These are phyloP conservation scores for Neodiprion fabricii DNA, from an alignment of 1,140 invertebrate species.

Conservation along the genomic window DNA sequence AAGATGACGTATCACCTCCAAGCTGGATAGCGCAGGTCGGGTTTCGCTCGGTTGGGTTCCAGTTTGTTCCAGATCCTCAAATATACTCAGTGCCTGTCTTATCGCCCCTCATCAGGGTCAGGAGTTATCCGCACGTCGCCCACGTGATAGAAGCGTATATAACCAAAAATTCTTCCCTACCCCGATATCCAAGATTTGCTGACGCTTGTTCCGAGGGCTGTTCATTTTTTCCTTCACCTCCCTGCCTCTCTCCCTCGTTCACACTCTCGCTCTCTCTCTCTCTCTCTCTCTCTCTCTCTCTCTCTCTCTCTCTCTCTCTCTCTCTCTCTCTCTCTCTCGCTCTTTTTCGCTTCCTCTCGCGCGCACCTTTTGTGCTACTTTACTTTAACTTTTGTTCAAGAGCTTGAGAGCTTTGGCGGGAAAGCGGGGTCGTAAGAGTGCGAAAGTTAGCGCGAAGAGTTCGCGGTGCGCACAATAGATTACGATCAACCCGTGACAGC, in stretches of 20 bases:
- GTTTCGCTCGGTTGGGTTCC: background rate
- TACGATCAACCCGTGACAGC: background rate
- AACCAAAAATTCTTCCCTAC: background rate
- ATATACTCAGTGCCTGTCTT: slow-evolving; percentile 2
- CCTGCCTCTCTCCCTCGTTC: background rate
- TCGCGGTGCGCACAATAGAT: background rate
- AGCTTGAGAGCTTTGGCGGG: too few relatives aligned
- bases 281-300: background rate
- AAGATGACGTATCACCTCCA: slow-evolving; percentile 45
- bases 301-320: background rate
- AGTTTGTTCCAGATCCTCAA: slow-evolving; percentile 25
- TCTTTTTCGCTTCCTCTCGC: background rate
- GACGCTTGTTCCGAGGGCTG: background rate
- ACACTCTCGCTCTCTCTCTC: background rate
- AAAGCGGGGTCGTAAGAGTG: too few relatives aligned
- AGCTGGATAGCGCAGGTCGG: slow-evolving; percentile 24
- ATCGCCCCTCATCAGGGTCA: slow-evolving; percentile 4
- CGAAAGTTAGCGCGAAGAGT: background rate
- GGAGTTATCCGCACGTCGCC: background rate
- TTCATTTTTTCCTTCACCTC: background rate
- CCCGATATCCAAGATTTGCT: background rate
- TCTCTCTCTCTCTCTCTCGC: background rate
- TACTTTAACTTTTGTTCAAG: background rate
- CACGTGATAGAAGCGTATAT: background rate
- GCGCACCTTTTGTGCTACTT: slow-evolving; percentile 1